Conservation (phyloP, 2,113 vertebrate genomes). For the Melozone crissalis region DNA sequence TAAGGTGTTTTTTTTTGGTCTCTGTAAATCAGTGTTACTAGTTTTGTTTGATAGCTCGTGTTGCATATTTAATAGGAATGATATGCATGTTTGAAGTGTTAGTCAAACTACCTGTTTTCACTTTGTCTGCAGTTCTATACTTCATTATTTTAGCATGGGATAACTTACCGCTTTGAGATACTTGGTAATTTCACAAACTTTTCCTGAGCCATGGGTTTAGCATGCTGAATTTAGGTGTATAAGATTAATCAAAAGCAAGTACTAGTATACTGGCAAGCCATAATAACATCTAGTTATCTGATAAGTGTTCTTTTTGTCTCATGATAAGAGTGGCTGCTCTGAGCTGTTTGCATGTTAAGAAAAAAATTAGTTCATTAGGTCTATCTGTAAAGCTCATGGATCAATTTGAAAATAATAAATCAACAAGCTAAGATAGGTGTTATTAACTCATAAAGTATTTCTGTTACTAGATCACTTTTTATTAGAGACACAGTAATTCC, state of each 20-base stretch:
- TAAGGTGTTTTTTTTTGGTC: not conserved
- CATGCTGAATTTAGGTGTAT: not conserved
- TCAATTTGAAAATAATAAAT: not conserved
- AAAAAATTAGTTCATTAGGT: not conserved
- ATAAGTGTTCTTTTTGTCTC: not conserved
- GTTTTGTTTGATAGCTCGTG: not conserved
- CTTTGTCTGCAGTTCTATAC: not conserved
- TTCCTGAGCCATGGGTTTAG: not conserved
- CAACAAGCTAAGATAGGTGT: not conserved
- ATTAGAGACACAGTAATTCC: not conserved
- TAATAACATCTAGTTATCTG: not conserved
- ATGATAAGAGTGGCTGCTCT: not conserved
- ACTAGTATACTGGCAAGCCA: not conserved
- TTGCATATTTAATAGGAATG: slow-evolving; percentile 12
- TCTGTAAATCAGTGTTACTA: not conserved
- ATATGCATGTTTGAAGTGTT: not conserved
- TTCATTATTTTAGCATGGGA: slow-evolving; percentile 25
- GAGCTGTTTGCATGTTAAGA: not conserved
- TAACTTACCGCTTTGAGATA: not conserved
- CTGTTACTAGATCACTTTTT: not conserved
- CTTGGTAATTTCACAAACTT: slow-evolving; percentile 21
- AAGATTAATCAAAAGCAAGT: not conserved
- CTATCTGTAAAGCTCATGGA: not conserved
- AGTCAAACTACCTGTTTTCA: not conserved
- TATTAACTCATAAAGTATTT: not conserved